Conservation (phyloP, 2,113 vertebrate species). For the Mus spicilegus region DNA sequence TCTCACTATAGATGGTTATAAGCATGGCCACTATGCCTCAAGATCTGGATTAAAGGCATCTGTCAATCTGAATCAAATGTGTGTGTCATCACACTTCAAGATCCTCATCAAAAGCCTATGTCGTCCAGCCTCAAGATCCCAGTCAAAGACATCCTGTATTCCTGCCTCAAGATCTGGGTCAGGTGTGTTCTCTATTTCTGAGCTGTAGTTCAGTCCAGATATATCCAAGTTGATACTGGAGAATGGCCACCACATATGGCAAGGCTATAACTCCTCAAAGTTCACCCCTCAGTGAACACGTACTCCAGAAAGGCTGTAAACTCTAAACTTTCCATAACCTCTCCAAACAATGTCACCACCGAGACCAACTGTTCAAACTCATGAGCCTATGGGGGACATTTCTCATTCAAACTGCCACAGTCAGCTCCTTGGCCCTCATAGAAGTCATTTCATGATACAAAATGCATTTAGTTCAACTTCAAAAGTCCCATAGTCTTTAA, state of each 20-base stretch:
- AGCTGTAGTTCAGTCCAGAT: too few relatives aligned
- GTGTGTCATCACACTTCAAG: too few relatives aligned
- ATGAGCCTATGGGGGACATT: neutral
- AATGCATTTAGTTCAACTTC: neutral
- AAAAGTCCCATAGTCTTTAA: neutral
- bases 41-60: too few relatives aligned
- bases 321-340: neutral
- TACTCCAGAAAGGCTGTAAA: neutral
- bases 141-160: too few relatives aligned
- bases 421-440: neutral
- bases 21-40: too few relatives aligned
- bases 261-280: neutral
- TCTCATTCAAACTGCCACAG: neutral
- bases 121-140: too few relatives aligned
- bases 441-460: neutral
- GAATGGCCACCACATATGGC: neutral
- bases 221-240: too few relatives aligned
- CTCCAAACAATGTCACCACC: neutral
- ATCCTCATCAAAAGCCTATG: too few relatives aligned
- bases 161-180: too few relatives aligned
- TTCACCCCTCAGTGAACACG: neutral
- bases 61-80: too few relatives aligned
- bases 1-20: too few relatives aligned
- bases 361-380: neutral
- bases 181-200: too few relatives aligned